Evolutionary conservation across 1,140 invertebrate genomes (phyloP).

Genomic region (Ephestia elutella): DNA sequence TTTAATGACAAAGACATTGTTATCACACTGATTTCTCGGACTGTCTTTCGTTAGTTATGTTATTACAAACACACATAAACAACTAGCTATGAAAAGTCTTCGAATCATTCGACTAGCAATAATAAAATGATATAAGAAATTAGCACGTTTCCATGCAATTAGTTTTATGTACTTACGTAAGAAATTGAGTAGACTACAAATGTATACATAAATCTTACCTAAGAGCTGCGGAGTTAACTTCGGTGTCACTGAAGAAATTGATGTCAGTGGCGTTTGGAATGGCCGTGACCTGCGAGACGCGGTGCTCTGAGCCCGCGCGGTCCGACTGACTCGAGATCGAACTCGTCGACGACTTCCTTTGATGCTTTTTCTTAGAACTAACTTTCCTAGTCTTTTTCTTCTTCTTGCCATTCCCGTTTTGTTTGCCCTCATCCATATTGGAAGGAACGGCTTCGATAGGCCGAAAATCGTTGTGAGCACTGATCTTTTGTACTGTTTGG

Average conservation of each 20-base stretch:
- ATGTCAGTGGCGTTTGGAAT: slow-evolving; percentile 49
- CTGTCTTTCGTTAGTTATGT: too few relatives aligned
- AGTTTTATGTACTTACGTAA: too few relatives aligned
- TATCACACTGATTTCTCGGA: too few relatives aligned
- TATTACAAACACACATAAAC: too few relatives aligned
- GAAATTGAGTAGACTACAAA: background rate
- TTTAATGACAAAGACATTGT: too few relatives aligned
- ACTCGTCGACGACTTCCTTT: slow-evolving; percentile 79
- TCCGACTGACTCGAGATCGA: slow-evolving; percentile 71
- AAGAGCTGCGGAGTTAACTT: slow-evolving; percentile 78
- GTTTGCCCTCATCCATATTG: slow-evolving; percentile 52
- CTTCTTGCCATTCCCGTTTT: slow-evolving; percentile 75
- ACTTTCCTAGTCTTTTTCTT: slow-evolving; percentile 86
- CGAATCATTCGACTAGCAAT: too few relatives aligned
- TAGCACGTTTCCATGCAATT: too few relatives aligned
- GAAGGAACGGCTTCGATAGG: slow-evolving; percentile 72
- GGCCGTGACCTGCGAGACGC: slow-evolving; percentile 37
- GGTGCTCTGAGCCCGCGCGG: slow-evolving; percentile 52
- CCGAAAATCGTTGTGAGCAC: slow-evolving; percentile 77
- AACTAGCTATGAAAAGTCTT: too few relatives aligned
- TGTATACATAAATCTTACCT: slow-evolving; percentile 71
- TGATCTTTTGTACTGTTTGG: slow-evolving; percentile 69
- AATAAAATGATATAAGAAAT: too few relatives aligned
- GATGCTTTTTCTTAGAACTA: slow-evolving; percentile 84
- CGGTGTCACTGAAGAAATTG: slow-evolving; percentile 92